phyloP scores from a whole-genome alignment of 2,797 vertebrate genomes.

The Heteromormyrus szaboi region DNA sequence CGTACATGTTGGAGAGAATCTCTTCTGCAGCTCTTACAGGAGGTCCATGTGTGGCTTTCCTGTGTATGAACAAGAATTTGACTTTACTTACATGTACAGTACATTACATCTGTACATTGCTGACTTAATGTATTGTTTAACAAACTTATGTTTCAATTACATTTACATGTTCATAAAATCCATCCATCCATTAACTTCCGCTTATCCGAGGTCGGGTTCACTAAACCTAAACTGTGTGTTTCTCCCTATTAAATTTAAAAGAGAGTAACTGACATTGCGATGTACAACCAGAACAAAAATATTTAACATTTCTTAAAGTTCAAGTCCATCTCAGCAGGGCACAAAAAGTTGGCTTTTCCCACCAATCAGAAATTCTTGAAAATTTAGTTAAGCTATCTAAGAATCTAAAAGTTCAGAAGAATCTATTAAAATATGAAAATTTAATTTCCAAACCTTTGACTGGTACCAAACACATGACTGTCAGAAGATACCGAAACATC shows the following conservation, averaged over 20 bases:
- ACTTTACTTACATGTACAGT: background rate
- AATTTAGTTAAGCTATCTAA: background rate
- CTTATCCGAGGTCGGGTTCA: background rate
- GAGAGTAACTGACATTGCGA: background rate
- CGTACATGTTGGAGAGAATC: too few relatives aligned
- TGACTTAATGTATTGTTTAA: background rate
- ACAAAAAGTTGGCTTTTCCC: background rate
- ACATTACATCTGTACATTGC: background rate
- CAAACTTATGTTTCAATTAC: background rate
- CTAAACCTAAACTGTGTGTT: background rate
- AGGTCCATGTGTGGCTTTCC: background rate
- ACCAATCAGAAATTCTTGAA: background rate
- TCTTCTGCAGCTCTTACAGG: background rate
- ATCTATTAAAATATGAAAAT: background rate
- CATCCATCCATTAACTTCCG: too few relatives aligned
- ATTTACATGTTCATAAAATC: background rate
- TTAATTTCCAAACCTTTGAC: background rate
- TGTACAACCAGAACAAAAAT: background rate
- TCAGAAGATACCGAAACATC: background rate
- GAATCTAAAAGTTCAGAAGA: background rate
- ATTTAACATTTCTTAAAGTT: background rate
- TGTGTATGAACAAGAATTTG: background rate
- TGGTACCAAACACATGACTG: background rate
- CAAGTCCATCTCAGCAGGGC: background rate
- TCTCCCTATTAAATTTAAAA: background rate